A percentile compares a stretch with the other conserved stretches of the same genome.
These are phyloP conservation scores for Pelmatolapia mariae DNA, from an alignment of 2,113 vertebrate species.

Conservation along the genomic window DNA sequence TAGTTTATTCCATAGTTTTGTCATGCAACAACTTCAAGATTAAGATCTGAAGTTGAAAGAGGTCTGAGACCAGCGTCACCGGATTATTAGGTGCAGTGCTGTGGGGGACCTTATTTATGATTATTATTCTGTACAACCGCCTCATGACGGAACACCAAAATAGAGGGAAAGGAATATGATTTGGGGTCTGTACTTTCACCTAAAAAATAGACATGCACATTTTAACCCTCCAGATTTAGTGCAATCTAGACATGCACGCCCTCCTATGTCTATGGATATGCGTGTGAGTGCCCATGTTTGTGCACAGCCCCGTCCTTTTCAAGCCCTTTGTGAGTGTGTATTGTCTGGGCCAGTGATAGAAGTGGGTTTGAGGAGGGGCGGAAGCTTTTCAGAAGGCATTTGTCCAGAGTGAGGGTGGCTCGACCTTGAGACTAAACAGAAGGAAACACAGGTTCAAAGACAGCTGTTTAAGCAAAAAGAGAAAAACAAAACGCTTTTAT, in stretches of 20 bases:
- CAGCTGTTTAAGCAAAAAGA: background rate
- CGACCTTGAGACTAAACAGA: constrained; percentile 55
- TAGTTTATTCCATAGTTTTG: background rate
- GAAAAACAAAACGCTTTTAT: background rate
- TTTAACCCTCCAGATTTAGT: background rate
- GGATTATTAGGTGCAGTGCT: background rate
- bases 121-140: background rate
- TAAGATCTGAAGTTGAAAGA: background rate
- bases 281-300: background rate
- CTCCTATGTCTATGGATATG: background rate
- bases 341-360: constrained; percentile 57
- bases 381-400: constrained; percentile 51
- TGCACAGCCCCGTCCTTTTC: constrained; percentile 33
- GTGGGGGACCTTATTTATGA: background rate
- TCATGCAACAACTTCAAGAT: background rate
- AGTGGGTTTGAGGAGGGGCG: constrained; percentile 61
- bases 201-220: background rate
- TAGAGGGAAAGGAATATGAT: background rate
- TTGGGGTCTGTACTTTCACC: background rate
- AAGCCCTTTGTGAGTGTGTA: constrained; percentile 16
- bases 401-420: constrained; percentile 45
- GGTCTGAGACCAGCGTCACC: background rate
- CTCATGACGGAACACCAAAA: background rate
- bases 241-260: background rate
- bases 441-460: constrained; percentile 10